These are phyloP conservation scores for Osmerus mordax DNA, from an alignment of 2,113 vertebrate genomes.

Conservation along the genomic window DNA sequence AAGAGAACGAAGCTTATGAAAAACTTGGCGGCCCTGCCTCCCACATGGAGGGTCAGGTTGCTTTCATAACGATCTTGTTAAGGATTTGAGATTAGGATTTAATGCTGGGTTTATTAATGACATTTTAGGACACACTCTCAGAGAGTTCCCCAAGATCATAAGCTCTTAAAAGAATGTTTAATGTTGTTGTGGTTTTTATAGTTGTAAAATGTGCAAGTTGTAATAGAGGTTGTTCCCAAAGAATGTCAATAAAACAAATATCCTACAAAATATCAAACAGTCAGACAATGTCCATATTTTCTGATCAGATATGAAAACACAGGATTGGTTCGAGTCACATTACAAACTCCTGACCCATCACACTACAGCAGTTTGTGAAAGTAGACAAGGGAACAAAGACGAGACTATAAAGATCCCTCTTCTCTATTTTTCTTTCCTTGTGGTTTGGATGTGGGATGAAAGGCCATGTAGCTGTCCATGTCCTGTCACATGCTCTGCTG, in stretches of 20 bases:
- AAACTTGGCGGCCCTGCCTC: not conserved
- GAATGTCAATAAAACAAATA: too few species aligned
- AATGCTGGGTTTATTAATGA: not conserved
- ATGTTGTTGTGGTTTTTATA: too few species aligned
- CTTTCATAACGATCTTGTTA: constrained; percentile 3
- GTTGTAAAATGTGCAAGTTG: too few species aligned
- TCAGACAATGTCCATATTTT: too few species aligned
- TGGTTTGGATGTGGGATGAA: constrained; percentile 29
- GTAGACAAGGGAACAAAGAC: too few species aligned
- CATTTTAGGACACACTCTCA: not conserved
- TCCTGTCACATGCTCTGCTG: constrained; percentile 47
- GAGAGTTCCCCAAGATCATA: not conserved
- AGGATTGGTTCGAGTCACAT: too few species aligned
- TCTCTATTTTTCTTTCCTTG: constrained; percentile 25
- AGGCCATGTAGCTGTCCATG: constrained; percentile 43
- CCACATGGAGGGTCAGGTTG: constrained; percentile 5
- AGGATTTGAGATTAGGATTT: not conserved
- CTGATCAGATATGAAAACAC: too few species aligned
- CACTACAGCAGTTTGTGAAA: too few species aligned
- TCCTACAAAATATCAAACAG: too few species aligned
- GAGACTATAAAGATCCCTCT: not conserved
- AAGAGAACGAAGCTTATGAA: not conserved
- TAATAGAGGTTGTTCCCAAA: too few species aligned
- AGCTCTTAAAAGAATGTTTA: not conserved
- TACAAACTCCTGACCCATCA: too few species aligned